These are phyloP conservation scores for Teleogryllus occipitalis DNA, from an alignment of 1,140 invertebrate genomes.

Conservation along the genomic window DNA sequence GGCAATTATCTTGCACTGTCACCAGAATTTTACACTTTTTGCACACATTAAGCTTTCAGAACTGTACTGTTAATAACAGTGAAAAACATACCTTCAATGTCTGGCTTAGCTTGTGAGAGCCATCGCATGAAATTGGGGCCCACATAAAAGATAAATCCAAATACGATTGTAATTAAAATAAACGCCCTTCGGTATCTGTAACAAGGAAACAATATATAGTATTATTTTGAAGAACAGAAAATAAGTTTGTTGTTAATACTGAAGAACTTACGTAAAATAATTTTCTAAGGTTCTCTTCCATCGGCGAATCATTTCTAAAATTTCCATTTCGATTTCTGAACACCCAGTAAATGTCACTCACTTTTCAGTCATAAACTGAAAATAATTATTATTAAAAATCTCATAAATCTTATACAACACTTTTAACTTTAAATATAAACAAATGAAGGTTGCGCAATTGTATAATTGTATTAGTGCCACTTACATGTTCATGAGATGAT, in stretches of 20 bases:
- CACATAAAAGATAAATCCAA: constrained; percentile 54
- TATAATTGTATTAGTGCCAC: too few species aligned
- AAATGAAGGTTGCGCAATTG: too few species aligned
- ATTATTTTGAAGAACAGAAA: not conserved
- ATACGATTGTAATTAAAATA: constrained; percentile 47
- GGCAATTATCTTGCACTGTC: too few species aligned
- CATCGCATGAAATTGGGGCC: constrained; percentile 54
- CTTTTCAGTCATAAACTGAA: too few species aligned
- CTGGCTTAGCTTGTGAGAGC: constrained; percentile 41
- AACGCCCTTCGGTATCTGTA: constrained; percentile 57
- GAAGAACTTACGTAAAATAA: constrained; percentile 21
- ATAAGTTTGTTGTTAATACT: not conserved
- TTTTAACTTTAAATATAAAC: too few species aligned
- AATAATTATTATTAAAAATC: too few species aligned
- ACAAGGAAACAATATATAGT: constrained; percentile 13
- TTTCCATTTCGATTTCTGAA: constrained; percentile 25
- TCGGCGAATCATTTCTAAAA: constrained; percentile 19
- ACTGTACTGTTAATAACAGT: not conserved
- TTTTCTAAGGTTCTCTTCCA: constrained; percentile 22
- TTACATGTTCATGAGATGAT: too few species aligned
- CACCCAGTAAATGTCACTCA: not conserved
- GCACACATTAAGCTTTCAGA: not conserved
- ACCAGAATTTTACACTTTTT: too few species aligned
- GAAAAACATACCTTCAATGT: constrained; percentile 19
- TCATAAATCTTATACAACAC: too few species aligned